These are phyloP conservation scores for Xiphophorus hellerii DNA, from an alignment of 2,113 vertebrate species.

Conservation along the genomic window DNA sequence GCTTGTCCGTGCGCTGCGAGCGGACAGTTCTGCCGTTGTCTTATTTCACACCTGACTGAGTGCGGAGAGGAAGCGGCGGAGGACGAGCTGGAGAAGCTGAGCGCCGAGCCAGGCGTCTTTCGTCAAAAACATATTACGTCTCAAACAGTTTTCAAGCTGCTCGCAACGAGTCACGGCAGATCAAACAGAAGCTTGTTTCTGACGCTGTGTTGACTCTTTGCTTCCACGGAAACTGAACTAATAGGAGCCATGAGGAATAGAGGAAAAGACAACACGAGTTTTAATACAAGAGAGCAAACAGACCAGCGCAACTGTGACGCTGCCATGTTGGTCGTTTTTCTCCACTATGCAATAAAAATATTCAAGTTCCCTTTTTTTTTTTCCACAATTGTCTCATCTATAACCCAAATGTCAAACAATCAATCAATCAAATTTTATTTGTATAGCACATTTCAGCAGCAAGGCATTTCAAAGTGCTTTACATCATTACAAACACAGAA, in stretches of 20 bases:
- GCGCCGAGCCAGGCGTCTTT: neutral
- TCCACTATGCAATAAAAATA: no score
- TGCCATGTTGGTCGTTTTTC: neutral
- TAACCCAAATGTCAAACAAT: neutral
- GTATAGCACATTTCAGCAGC: no score
- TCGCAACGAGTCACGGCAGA: constrained; percentile 22
- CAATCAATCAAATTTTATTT: no score
- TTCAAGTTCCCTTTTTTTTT: no score
- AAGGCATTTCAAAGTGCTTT: no score
- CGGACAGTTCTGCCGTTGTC: neutral
- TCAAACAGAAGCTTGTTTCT: constrained; percentile 41
- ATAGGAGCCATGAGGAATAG: constrained; percentile 18
- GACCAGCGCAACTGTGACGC: constrained; percentile 5
- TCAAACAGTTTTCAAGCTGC: constrained; percentile 3
- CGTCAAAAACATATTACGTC: neutral
- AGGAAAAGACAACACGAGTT: constrained; percentile 3
- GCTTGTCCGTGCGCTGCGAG: neutral
- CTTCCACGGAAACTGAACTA: constrained; percentile 28
- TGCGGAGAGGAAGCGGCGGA: neutral
- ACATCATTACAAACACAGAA: no score
- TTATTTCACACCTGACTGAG: constrained; percentile 9
- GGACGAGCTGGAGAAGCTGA: neutral
- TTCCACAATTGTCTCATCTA: neutral
- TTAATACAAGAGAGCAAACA: constrained; percentile 32
- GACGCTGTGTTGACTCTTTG: constrained; percentile 42